Evolutionary conservation across 2,888 invertebrate species (phyloP).

Genomic region (Orthonychiurus folsomi): DNA sequence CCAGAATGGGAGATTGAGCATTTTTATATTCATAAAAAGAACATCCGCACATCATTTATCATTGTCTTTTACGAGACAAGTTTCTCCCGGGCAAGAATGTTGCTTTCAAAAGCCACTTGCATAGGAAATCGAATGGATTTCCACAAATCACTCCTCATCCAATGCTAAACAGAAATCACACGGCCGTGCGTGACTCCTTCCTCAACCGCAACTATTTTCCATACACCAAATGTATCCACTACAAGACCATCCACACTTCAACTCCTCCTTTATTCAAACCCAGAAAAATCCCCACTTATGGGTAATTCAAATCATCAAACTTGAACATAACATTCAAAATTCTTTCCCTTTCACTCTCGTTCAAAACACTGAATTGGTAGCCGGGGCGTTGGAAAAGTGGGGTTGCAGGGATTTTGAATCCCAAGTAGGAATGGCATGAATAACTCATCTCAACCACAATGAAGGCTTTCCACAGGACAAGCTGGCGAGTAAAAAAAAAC

Average conservation of each 20-base stretch:
- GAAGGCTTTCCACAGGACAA: background rate
- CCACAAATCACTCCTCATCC: conserved; percentile 17
- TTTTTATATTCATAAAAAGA: conserved; percentile 27
- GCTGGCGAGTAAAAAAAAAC: background rate
- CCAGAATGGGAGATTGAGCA: conserved; percentile 14
- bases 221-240: too few relatives aligned
- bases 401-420: background rate
- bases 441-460: background rate
- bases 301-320: too few relatives aligned
- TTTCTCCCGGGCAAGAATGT: conserved; percentile 20
- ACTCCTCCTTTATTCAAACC: too few relatives aligned
- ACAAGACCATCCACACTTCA: too few relatives aligned
- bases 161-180: background rate
- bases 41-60: conserved; percentile 29
- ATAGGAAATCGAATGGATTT: conserved; percentile 22
- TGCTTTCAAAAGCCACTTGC: conserved; percentile 20
- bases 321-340: too few relatives aligned
- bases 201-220: too few relatives aligned
- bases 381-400: background rate
- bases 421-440: background rate
- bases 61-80: conserved; percentile 24
- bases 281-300: too few relatives aligned
- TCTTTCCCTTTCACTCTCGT: too few relatives aligned
- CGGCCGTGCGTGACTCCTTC: background rate
- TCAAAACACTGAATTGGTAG: too few relatives aligned